phyloP scores from a whole-genome alignment of 2,888 invertebrate genomes.

The Tetragonisca angustula region DNA sequence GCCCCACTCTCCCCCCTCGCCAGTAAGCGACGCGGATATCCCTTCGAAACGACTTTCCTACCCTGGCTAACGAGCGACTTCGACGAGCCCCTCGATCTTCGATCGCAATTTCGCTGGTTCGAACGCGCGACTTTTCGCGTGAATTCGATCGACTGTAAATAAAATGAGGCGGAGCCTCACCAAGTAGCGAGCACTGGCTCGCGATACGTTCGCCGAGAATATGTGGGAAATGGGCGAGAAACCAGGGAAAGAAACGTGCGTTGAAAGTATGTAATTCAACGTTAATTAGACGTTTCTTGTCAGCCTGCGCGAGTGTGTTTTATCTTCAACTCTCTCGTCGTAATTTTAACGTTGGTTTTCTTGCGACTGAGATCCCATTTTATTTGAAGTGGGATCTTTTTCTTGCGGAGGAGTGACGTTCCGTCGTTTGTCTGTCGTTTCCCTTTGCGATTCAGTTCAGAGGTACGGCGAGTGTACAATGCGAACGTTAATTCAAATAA shows the following conservation, averaged over 20 bases:
- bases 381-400: neutral
- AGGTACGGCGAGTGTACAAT: neutral
- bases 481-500: no score
- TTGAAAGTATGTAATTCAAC: neutral
- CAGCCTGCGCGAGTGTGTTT: neutral
- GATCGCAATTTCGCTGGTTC: conserved; percentile 18
- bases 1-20: conserved; percentile 12
- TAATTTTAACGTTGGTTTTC: neutral
- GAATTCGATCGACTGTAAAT: conserved; percentile 65
- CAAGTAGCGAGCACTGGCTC: neutral
- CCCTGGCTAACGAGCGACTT: conserved; percentile 69
- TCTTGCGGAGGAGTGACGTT: neutral
- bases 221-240: neutral
- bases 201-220: conserved; percentile 11
- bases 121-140: conserved; percentile 46
- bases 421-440: no score
- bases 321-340: neutral
- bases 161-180: conserved; percentile 4
- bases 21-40: conserved; percentile 48
- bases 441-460: neutral
- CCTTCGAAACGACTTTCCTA: conserved; percentile 57
- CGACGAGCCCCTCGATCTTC: conserved; percentile 48
- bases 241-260: neutral
- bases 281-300: neutral
- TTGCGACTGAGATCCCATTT: neutral